These are phyloP conservation scores for Saimiri boliviensis DNA, from an alignment of 2,113 vertebrate genomes.

Conservation along the genomic window DNA sequence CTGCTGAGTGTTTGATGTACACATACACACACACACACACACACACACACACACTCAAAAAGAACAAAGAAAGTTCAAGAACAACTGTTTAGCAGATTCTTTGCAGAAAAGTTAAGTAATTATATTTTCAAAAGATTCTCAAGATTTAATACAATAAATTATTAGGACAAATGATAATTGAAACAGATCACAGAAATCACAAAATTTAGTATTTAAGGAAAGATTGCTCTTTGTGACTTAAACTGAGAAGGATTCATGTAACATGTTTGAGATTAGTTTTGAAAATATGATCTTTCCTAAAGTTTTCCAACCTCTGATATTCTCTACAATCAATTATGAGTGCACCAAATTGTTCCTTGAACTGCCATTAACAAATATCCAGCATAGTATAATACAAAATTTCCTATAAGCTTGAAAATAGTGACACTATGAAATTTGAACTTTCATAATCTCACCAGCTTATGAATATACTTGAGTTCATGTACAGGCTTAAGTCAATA, in stretches of 20 bases:
- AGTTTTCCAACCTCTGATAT: not conserved
- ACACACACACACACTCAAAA: not conserved
- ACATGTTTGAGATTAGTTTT: not conserved
- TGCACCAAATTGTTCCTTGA: not conserved
- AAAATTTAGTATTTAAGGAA: not conserved
- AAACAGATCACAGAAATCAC: not conserved
- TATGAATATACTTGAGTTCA: not conserved
- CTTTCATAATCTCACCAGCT: not conserved
- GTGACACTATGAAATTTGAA: not conserved
- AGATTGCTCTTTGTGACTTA: not conserved
- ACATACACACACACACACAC: accelerated
- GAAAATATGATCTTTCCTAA: not conserved
- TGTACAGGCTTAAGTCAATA: not conserved
- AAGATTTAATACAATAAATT: conserved; percentile 21
- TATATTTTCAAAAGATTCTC: not conserved
- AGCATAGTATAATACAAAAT: not conserved
- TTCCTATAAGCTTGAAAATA: not conserved
- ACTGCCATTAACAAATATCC: not conserved
- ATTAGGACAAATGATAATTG: not conserved
- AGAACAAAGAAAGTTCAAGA: not conserved
- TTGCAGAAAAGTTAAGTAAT: conserved; percentile 17
- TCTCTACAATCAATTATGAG: not conserved
- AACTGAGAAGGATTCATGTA: not conserved
- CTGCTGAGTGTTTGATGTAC: not conserved
- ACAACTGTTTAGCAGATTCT: not conserved